Base-by-base conservation (phyloP, 2,113 vertebrate species). In the Tapirus terrestris region DNA sequence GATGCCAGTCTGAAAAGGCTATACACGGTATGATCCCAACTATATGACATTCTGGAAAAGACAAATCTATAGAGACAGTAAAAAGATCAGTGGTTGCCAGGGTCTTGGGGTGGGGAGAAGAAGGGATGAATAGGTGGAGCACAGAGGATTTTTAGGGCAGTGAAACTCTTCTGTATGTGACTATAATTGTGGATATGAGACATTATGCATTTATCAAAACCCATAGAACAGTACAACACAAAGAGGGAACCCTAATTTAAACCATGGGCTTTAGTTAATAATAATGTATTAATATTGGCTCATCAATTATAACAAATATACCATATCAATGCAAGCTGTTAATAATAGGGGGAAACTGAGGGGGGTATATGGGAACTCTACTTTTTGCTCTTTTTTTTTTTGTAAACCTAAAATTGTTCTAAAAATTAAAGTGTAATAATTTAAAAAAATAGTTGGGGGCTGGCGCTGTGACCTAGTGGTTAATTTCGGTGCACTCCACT, bases 331-430 rank as follows among this genome's bases (percentile, higher is more conserved):
- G 43, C 77, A 88, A 82, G 36, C 39, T 81, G 58, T 36, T 92
- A 88, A 76, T 65, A 31, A 63, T 27, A 65, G 16, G 21, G 58
- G 27, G 89, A 82, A 73, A 20, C 13, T 31, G 14, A 80, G 43
- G 53, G 3, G 29, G 2, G 31, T 33, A 25, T 36, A 31, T 31
- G 13, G 56, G 48, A 82, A 89, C 33, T n/a, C 25, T 12, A 65
- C 18, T 75, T 51, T 61, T 93, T 60, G 61, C 39, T 92, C 67
- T 75, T 45, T 82, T 81, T 89, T 85, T 89, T 85, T 86, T 48
- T 48, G 25, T 56, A 82, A 92, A 89, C 25, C 10, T 93, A 67
- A 88, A 96, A 72, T 33, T 82, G 60, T 33, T 60, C 77, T 88
- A 67, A 96, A 88, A 72, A 70, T 63, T 82, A 39, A 58, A 58